phyloP scores from a whole-genome alignment of 37 sponge, comb jelly and placozoan species.

The Mnemiopsis leidyi region DNA sequence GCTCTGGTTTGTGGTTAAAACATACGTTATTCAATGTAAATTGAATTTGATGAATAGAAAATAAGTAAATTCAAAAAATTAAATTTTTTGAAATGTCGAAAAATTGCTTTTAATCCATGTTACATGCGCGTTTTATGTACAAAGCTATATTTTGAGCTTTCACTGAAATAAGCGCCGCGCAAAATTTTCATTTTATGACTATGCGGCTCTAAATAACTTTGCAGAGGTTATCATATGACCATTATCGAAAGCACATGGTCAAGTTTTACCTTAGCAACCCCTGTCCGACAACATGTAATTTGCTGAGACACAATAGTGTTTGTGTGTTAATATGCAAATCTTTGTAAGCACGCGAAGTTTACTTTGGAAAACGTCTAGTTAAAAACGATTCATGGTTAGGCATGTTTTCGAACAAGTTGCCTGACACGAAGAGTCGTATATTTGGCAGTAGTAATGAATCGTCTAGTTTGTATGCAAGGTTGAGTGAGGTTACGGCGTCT shows the following conservation, averaged over 20 bases:
- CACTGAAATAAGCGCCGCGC: conserved; percentile 29
- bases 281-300: conserved; percentile 66
- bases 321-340: conserved; percentile 66
- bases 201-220: conserved; percentile 42
- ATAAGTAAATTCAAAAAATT: too few species aligned
- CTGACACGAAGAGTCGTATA: conserved; percentile 65
- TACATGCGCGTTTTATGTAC: too few species aligned
- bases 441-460: conserved; percentile 65
- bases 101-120: too few species aligned
- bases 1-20: too few species aligned
- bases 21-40: too few species aligned
- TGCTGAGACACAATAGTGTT: conserved; percentile 67
- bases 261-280: conserved; percentile 66
- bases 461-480: conserved; percentile 67
- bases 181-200: neutral
- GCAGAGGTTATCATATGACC: conserved; percentile 54
- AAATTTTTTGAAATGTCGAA: too few species aligned
- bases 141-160: too few species aligned
- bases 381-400: conserved; percentile 67
- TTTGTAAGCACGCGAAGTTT: conserved; percentile 66
- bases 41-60: too few species aligned
- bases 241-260: conserved; percentile 51
- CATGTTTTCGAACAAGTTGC: conserved; percentile 67
- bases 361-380: conserved; percentile 64
- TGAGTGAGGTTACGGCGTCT: conserved; percentile 64